Conservation (phyloP, 1,140 invertebrate genomes). For the Drosophila triauraria region DNA sequence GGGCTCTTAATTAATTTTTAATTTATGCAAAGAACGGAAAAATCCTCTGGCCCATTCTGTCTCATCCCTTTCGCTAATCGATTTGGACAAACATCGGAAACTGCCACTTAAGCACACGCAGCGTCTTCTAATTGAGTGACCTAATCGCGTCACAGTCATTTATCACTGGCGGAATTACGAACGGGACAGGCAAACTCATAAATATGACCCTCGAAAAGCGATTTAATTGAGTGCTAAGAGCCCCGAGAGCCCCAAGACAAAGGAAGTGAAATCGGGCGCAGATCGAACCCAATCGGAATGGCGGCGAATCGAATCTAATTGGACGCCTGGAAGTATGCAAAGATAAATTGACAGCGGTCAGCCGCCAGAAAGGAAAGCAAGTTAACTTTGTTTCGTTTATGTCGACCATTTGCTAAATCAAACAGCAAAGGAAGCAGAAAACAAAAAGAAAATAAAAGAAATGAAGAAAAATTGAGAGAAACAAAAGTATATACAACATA, state of each 20-base stretch:
- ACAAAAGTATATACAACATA: slow-evolving; percentile 24
- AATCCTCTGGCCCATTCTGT: slow-evolving; percentile 21
- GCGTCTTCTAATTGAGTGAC: slow-evolving; percentile 40
- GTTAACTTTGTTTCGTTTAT: slow-evolving; percentile 59
- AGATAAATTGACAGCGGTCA: slow-evolving; percentile 74
- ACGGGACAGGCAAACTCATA: slow-evolving; percentile 46
- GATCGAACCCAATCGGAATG: slow-evolving; percentile 40
- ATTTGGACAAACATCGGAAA: slow-evolving; percentile 47
- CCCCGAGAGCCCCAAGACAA: slow-evolving; percentile 23
- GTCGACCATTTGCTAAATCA: slow-evolving; percentile 67
- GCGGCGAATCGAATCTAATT: slow-evolving; percentile 79
- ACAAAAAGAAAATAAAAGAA: slow-evolving; percentile 5
- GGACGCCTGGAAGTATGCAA: slow-evolving; percentile 74
- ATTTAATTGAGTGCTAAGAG: slow-evolving; percentile 78
- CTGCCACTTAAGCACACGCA: slow-evolving; percentile 53
- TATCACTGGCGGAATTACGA: slow-evolving; percentile 61
- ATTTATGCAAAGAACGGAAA: slow-evolving; percentile 62
- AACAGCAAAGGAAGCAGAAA: slow-evolving; percentile 26
- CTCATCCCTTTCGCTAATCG: slow-evolving; percentile 62
- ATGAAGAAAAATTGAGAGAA: slow-evolving; percentile 12
- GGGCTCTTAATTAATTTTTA: slow-evolving; percentile 76
- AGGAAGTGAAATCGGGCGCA: slow-evolving; percentile 62
- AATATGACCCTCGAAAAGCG: slow-evolving; percentile 55
- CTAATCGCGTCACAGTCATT: slow-evolving; percentile 51
- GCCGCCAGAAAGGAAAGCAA: slow-evolving; percentile 42